Percentiles rank a stretch among this genome's conserved stretches.
Evolutionary conservation across 2,888 invertebrate species (phyloP).

Genomic region (Hypomecis punctinalis): DNA sequence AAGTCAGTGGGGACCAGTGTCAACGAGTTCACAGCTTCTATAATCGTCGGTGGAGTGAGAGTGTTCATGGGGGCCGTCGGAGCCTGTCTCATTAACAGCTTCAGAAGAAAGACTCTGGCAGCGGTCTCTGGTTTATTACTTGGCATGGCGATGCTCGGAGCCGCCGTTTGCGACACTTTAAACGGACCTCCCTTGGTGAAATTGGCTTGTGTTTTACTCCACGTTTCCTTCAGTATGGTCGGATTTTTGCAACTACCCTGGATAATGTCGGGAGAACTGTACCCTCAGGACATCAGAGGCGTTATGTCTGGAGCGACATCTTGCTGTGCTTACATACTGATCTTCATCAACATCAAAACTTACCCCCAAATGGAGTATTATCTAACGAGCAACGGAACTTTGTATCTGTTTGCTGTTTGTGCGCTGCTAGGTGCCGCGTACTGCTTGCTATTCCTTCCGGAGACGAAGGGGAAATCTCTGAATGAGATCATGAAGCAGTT

Average conservation of each 20-base stretch:
- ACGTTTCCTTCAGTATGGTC: conserved; percentile 90
- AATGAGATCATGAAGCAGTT: conserved; percentile 88
- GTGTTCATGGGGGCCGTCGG: conserved; percentile 88
- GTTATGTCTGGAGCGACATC: conserved; percentile 89
- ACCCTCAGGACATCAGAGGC: conserved; percentile 88
- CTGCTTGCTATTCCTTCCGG: conserved; percentile 86
- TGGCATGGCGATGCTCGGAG: conserved; percentile 87
- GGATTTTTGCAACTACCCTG: conserved; percentile 90
- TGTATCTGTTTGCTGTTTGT: conserved; percentile 86
- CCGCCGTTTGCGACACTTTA: conserved; percentile 85
- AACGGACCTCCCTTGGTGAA: conserved; percentile 78
- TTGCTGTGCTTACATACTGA: conserved; percentile 88
- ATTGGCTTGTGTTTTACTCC: conserved; percentile 86
- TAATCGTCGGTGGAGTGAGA: conserved; percentile 88
- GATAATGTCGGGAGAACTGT: conserved; percentile 90
- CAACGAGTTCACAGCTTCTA: conserved; percentile 88
- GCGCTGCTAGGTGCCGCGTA: conserved; percentile 86
- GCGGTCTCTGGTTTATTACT: conserved; percentile 88
- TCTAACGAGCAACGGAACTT: conserved; percentile 86
- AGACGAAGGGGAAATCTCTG: conserved; percentile 88
- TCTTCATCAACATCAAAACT: conserved; percentile 89
- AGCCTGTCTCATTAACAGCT: conserved; percentile 87
- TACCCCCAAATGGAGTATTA: conserved; percentile 86
- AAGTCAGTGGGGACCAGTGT: conserved; percentile 87
- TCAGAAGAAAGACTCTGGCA: conserved; percentile 86